Base-by-base conservation (phyloP, 2,797 vertebrate genomes). In the Cetoscarus ocellatus region DNA sequence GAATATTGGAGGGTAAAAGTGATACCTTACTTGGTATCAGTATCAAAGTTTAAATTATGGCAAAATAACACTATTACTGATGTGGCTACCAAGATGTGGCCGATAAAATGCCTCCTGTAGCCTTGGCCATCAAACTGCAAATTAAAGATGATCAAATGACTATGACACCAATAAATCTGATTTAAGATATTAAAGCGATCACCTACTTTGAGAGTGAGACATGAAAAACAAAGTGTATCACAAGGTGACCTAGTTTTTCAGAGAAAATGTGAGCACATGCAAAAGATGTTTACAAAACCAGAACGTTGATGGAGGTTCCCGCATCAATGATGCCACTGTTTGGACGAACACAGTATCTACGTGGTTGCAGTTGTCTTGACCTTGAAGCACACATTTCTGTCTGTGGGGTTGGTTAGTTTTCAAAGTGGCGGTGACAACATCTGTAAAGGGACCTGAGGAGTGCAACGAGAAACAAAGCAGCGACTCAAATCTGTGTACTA, bases 361-460 rank as follows among this genome's bases (percentile, higher is more conserved):
- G 97, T 0, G 97, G 97, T n/a, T 0, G 97, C 97, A 0, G 97
- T 99, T 40, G 97, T 99, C 95, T 98, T 99, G 86, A 98, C 97
- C 95, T 98, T 99, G 91, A 99, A 99, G 85, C 96, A 98, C 73
- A 99, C 96, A 63, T 97, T 97, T 87, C 94, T 96, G 50, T 97
- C 96, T 92, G 96, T 96, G n/a, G 97, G 96, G 86, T 99, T 98
- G 86, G 91, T 93, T 13, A 98, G 96, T 91, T 97, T n/a, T 99
- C 88, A 98, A 92, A 81, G 96, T 97, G 83, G 97, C 96, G 47
- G 96, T 98, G 85, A 99, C 95, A 3, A 99, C 97, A 84, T 98
- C 97, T 81, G 97, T 98, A 89, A 99, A 99, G 10, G 97, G 97
- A 82, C 97, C 97, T 99, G 88, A 9, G 38, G 73, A 87, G 14